Base-by-base conservation (phyloP, 2,797 vertebrate genomes). In the Bovichtus variegatus region DNA sequence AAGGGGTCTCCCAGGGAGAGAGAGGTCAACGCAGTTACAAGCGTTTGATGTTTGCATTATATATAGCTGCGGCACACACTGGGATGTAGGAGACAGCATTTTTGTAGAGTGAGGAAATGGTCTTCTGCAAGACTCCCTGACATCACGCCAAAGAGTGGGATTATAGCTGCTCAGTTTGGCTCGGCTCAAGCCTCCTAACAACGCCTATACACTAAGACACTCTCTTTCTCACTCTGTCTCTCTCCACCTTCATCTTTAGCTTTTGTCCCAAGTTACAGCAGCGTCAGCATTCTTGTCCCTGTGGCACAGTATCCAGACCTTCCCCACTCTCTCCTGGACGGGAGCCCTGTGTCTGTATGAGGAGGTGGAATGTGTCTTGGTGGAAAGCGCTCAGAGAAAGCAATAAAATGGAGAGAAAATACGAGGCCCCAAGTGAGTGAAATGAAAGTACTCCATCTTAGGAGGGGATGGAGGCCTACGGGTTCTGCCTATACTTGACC, bases 361-460 rank as follows among this genome's bases (percentile, higher is more conserved):
- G 87, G 90, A 89, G 86, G 80, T 92, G 88, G 90, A 92, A 90
- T 92, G 90, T 90, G 85, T 92, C 93, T 92, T 90, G 92, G 87
- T 91, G 88, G 87, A 91, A 92, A 87, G 81, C 70, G 81, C 89
- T 91, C 74, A 78, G 85, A 89, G 82, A 92, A 87, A 86, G 91
- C 91, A 93, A 92, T 94, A 93, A 94, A 93, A 91, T 74, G 78
- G 85, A 85, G 88, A 90, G 88, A 93, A 93, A 92, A 92, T 93
- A 92, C 82, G 83, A 91, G 85, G 88, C 92, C 91, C 81, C 82
- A 51, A 90, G 87, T 91, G 81, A 89, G 80, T 89, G 85, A 92
- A 94, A 94, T 93, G 90, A 94, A 94, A 92, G 91, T 82, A 82
- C 87, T 94, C 89, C 84, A 90, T 95, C 91, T 93, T 91, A 75